Evolutionary conservation across 2,113 vertebrate species (phyloP).

Genomic region (Gnathonemus longibarbis): DNA sequence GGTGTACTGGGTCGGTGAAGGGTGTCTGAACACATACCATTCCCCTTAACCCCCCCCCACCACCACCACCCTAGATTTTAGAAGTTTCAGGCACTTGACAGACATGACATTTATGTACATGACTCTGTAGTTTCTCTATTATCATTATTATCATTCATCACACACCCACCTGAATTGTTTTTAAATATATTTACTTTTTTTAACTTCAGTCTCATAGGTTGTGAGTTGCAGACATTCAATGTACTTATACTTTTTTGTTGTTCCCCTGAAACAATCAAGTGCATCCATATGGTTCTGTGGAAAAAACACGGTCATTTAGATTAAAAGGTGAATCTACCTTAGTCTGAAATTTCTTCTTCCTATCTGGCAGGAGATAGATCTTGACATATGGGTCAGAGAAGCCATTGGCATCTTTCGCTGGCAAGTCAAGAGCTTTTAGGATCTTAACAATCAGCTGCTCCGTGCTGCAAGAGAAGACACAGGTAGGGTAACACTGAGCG

Average conservation of each 20-base stretch:
- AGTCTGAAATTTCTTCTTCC: conserved; percentile 82
- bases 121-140: background rate
- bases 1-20: background rate
- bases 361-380: conserved; percentile 79
- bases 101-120: background rate
- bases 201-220: background rate
- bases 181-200: background rate
- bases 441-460: conserved; percentile 73
- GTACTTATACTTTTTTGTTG: background rate
- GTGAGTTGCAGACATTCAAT: background rate
- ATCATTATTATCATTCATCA: background rate
- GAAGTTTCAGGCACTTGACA: background rate
- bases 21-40: background rate
- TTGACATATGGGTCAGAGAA: conserved; percentile 81
- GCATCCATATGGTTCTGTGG: background rate
- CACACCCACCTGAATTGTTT: background rate
- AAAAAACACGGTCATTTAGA: background rate
- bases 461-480: conserved; percentile 69
- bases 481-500: conserved; percentile 54
- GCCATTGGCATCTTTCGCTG: conserved; percentile 76
- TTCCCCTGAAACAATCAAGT: background rate
- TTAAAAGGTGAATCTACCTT: conserved; percentile 12
- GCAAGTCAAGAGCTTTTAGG: conserved; percentile 76
- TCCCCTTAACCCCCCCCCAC: background rate
- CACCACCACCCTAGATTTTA: background rate